Conservation (phyloP, 2,888 invertebrate genomes). For the Pachymerium ferrugineum region DNA sequence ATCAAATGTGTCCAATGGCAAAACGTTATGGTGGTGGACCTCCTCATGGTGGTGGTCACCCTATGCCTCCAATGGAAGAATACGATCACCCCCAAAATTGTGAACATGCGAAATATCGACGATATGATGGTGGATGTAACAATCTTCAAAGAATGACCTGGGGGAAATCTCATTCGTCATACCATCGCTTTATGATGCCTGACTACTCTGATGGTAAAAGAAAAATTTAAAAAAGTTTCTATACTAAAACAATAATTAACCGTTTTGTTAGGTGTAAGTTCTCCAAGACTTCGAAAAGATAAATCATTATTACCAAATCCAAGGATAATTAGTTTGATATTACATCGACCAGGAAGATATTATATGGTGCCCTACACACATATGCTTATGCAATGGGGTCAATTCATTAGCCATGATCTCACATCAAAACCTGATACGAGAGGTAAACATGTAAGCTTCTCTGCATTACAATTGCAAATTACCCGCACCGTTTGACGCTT, state of each 20-base stretch:
- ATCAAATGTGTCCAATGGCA: neutral
- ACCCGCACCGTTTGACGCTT: neutral
- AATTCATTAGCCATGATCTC: slow-evolving; percentile 37
- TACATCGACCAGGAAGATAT: slow-evolving; percentile 35
- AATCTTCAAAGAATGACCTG: slow-evolving; percentile 34
- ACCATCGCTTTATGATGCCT: slow-evolving; percentile 34
- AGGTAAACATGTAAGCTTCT: slow-evolving; percentile 24
- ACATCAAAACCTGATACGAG: slow-evolving; percentile 36
- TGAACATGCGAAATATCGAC: slow-evolving; percentile 33
- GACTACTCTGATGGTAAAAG: slow-evolving; percentile 36
- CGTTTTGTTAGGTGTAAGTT: slow-evolving; percentile 33
- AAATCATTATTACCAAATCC: slow-evolving; percentile 35
- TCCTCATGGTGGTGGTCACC: neutral
- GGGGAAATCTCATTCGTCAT: slow-evolving; percentile 35
- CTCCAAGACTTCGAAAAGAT: slow-evolving; percentile 35
- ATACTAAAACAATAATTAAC: neutral
- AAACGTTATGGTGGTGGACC: slow-evolving; percentile 30
- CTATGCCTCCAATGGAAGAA: slow-evolving; percentile 29
- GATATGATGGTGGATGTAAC: slow-evolving; percentile 36
- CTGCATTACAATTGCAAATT: neutral
- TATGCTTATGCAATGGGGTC: slow-evolving; percentile 37
- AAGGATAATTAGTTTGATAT: slow-evolving; percentile 35
- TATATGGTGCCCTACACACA: slow-evolving; percentile 36
- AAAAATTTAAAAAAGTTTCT: neutral
- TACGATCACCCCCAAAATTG: slow-evolving; percentile 33